A percentile compares a stretch with the other conserved stretches of the same genome.
These are phyloP conservation scores for Heteromormyrus szaboi DNA, from an alignment of 2,797 vertebrate species.

Conservation along the genomic window DNA sequence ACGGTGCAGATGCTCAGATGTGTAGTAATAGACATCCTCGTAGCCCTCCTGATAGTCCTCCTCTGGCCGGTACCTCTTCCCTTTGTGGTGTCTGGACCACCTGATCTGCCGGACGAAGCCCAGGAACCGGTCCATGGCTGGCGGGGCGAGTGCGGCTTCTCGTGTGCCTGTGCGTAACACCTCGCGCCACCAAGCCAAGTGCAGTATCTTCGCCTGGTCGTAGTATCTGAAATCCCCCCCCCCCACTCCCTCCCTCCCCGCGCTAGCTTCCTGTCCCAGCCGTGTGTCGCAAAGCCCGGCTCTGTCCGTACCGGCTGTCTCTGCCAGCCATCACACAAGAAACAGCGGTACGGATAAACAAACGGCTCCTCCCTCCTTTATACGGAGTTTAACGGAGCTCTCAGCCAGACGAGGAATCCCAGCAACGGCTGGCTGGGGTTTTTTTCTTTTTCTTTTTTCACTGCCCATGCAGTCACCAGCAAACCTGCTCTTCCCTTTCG, in stretches of 20 bases:
- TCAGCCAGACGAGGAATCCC: constrained; percentile 48
- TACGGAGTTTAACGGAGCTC: constrained; percentile 62
- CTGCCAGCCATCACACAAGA: constrained; percentile 25
- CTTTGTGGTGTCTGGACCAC: constrained; percentile 80
- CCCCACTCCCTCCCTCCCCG: background rate
- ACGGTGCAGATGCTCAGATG: constrained; percentile 87
- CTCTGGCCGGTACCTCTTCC: constrained; percentile 92
- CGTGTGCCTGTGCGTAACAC: background rate
- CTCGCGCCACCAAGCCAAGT: constrained; percentile 11
- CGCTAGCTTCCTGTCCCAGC: background rate
- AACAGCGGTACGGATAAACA: constrained; percentile 8
- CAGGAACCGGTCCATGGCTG: constrained; percentile 85
- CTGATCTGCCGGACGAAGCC: constrained; percentile 87
- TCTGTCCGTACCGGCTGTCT: background rate
- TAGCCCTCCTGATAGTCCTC: constrained; percentile 98
- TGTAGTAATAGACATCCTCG: constrained; percentile 96
- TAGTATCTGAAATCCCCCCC: constrained; percentile 22
- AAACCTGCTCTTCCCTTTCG: background rate
- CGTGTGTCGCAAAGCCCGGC: constrained; percentile 15
- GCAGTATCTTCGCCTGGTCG: background rate
- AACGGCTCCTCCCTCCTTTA: background rate
- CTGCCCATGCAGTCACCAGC: constrained; percentile 33
- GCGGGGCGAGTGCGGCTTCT: background rate
- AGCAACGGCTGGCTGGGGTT: constrained; percentile 30
- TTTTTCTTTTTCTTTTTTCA: constrained; percentile 34